These are phyloP conservation scores for Sebastes vulpes DNA, from an alignment of 2,797 vertebrate genomes.

Conservation along the genomic window DNA sequence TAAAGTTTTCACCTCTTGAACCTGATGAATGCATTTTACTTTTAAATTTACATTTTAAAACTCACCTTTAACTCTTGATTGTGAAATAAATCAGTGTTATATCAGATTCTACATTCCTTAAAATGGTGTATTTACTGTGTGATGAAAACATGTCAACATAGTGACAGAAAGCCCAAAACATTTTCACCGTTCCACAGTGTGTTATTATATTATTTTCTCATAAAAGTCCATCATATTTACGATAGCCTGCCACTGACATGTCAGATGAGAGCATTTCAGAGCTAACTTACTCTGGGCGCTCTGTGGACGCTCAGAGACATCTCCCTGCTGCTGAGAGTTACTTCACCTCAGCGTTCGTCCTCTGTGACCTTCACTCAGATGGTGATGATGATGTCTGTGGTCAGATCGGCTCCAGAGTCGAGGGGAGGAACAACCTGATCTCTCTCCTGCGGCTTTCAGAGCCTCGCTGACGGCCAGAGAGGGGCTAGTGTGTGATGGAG, in stretches of 20 bases:
- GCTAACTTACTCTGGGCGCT: not conserved
- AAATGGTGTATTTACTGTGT: not conserved
- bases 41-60: not conserved
- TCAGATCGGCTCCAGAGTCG: not conserved
- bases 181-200: not conserved
- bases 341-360: not conserved
- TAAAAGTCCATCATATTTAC: not conserved
- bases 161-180: not conserved
- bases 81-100: not conserved
- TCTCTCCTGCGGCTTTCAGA: conserved; percentile 2
- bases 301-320: not conserved
- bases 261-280: not conserved
- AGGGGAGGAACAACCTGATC: conserved; percentile 12
- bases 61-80: not conserved
- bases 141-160: not conserved
- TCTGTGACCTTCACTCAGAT: not conserved
- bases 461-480: not conserved
- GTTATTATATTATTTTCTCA: not conserved
- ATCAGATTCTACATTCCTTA: not conserved
- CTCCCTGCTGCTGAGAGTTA: not conserved
- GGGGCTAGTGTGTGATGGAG: not conserved
- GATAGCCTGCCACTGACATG: not conserved
- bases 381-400: not conserved
- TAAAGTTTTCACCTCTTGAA: not conserved
- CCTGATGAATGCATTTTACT: not conserved